Base-by-base conservation (phyloP, 2,113 vertebrate species). In the Acanthisitta chloris region DNA sequence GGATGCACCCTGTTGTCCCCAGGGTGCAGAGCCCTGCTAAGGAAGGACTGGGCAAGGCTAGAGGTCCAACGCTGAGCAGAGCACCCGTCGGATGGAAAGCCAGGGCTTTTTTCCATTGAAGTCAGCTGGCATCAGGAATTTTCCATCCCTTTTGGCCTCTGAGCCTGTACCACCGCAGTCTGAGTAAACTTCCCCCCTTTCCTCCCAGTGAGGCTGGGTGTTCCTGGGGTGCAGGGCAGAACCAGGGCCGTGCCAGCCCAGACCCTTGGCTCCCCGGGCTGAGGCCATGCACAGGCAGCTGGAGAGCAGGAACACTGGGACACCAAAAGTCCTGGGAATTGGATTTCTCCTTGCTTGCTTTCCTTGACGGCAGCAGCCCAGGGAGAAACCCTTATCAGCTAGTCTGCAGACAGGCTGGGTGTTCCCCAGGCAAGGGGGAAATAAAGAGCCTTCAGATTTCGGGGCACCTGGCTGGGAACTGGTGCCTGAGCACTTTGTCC, bases 141-240 rank as follows among this genome's bases (percentile, higher is more conserved):
- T 90, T 90, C 94, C 59, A 1, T 64, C 48, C 51, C 48, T 31
- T 70, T 66, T 61, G 61, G n/a, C 62, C 59, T 65, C 77, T 84
- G 28, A 94, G 66, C 62, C n/a, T 13, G 24, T 52, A 33, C 25
- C 49, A 31, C 33, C 2, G 0, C 52, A 58, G 43, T 31, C 46
- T 94, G 95, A 96, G 74, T 85, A 91, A 92, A 49, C 81, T 90
- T 93, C 79, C 72, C 58, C 21, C 12, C 25, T 89, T 79, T 73
- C 58, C 16, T n/a, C 20, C 31, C 49, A 18, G 36, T 1, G 0
- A 14, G 54, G 45, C 94, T 29, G 81, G 21, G 28, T 64, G 61
- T 87, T 91, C 43, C 84, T 69, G 95, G 51, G 29, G 49, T n/a
- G 31, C 42, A 29, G 85, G 72, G 71, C 66, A 69, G 66, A 72